Percentiles rank a stretch among this genome's conserved stretches.
Evolutionary conservation across 2,888 invertebrate species (phyloP).

Genomic region (Dryomyza anilis): DNA sequence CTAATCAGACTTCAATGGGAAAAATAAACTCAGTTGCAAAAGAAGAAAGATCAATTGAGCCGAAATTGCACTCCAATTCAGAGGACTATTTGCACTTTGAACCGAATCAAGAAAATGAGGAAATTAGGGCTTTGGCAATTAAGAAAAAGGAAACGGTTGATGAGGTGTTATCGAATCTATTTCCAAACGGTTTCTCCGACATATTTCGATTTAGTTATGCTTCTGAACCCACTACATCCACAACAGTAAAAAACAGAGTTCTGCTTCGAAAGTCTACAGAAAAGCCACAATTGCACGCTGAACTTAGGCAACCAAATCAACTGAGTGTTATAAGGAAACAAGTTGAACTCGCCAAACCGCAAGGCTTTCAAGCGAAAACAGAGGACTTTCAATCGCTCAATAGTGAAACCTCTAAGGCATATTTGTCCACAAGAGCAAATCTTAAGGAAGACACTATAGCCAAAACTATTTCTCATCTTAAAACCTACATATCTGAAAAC

Average conservation of each 20-base stretch:
- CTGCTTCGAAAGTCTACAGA: too few species aligned
- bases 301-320: too few species aligned
- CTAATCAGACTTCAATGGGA: background rate
- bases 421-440: too few species aligned
- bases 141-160: slow-evolving; percentile 44
- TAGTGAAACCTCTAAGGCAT: too few species aligned
- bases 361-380: background rate
- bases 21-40: background rate
- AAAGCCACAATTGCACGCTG: background rate
- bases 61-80: slow-evolving; percentile 37
- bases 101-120: slow-evolving; percentile 40
- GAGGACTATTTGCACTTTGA: slow-evolving; percentile 53
- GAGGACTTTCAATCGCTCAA: too few species aligned
- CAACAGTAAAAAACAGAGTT: background rate
- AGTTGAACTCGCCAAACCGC: background rate
- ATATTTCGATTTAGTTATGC: slow-evolving; percentile 53
- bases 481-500: too few species aligned
- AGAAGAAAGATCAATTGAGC: too few species aligned
- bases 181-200: slow-evolving; percentile 55
- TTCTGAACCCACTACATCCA: slow-evolving; percentile 30
- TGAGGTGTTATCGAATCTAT: slow-evolving; percentile 50
- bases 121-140: slow-evolving; percentile 29
- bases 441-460: too few species aligned
- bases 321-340: too few species aligned
- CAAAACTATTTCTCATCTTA: too few species aligned